Evolutionary conservation across 2,888 invertebrate species (phyloP), one percentile per base, ranked within the genome.

Genomic region (Scaptomyza flava): DNA sequence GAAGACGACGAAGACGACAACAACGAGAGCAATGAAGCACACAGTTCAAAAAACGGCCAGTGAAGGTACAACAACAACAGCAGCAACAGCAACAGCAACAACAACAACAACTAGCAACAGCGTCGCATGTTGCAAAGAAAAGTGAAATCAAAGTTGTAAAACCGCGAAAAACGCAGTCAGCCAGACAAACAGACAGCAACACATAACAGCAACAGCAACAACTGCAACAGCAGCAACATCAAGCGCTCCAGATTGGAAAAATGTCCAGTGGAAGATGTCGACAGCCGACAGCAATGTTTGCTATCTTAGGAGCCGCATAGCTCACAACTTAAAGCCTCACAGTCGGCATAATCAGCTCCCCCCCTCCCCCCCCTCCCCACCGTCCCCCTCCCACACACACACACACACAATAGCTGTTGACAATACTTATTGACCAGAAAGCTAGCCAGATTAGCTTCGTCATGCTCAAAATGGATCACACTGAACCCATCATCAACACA

Each of bases 131-230:
- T 87, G 87, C 86, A 88, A 85, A 88, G 84, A 85, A 85, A 85
- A 85, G 84, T 85, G 89, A 85, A 85, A 85, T 85, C 84, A 85
- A 85, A 85, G 84, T 89, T 85, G 80, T 87, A 83, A 88, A 85
- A 86, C 81, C 89, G 82, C 85, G 87, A 84, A 88, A 84, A 84
- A 86, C 82, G 82, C 82, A 83, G 82, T 83, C 79, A 84, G 76
- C 62, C 80, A 76, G 78, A 71, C 72, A 85, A 76, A 71, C 84
- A 64, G 84, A 74, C 68, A 72, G 67, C 65, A 69, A 87, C 83
- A 77, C 73, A 83, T 87, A 87, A 82, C 77, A 69, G 72, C 70
- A 78, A 73, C 62, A 70, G n/a, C 67, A 71, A 14, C 67, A 69
- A 51, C 64, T 17, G 17, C 45, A 45, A 3, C 46, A 46, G 0